Base-by-base conservation (phyloP, 2,888 invertebrate genomes). In the Pachliopta kotzebuea region DNA sequence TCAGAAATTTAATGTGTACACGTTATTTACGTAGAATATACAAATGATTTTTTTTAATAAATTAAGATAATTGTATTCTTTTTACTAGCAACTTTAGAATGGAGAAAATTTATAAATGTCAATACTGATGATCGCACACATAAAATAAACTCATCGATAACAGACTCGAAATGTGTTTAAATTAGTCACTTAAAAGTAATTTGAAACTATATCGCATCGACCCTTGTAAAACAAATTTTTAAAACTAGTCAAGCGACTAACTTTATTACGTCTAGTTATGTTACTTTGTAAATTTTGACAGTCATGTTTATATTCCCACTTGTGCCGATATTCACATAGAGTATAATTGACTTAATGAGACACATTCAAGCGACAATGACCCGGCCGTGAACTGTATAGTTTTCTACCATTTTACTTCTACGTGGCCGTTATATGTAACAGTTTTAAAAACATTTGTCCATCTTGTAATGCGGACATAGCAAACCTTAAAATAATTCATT, bases 341-440 rank as follows among this genome's bases (percentile, higher is more conserved):
- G 63, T 70, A 69, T 71, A 74, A 75, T 75, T 70, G 74, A 68
- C 69, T 73, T 76, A 79, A 80, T 78, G 75, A 79, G 73, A 69
- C 72, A 42, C 52, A 56, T 71, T 74, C 75, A 75, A 67, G 73
- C 75, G 76, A 69, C 77, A 79, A 79, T 79, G 76, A 72, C 70
- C 72, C 56, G 68, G 67, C 67, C 79, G 76, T 80, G 78, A 78
- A 73, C 73, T 69, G 29, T 62, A 59, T 67, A 62, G 63, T 65
- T 57, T 60, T 60, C 18, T 56, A 37, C 53, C 45, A 62, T 66
- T 56, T 62, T 42, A 18, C 45, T n/a, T 45, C n/a, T 4, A 45
- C 45, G 45, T n/a, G 45, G 7, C 7, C 45, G 8, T 45, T n/a
- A 45, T 45, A 45, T 45, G 8, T 18, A 18, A 42, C 18, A 45